Evolutionary conservation across 2,888 invertebrate genomes (phyloP), one percentile per base, ranked within the genome.

Genomic region (Tetrapedia diversipes): DNA sequence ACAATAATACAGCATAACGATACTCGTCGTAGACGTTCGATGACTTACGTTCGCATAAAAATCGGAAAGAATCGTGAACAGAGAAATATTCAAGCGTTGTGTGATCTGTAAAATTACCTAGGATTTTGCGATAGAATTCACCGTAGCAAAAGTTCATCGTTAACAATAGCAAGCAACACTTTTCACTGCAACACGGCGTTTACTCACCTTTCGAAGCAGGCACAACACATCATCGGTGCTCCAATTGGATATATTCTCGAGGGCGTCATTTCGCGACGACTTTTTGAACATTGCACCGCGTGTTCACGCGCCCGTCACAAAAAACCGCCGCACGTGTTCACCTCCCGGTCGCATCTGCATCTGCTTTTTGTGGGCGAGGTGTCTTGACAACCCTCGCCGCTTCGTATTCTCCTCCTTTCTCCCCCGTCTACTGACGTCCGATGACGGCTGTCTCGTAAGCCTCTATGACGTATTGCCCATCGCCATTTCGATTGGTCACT

Each of bases 141-240:
- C 14, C 27, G 37, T n/a, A 4, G n/a, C 16, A 11, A n/a, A 22
- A 1, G 16, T 24, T 61, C 4, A 19, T 16, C 11, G 11, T 29
- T 45, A 47, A 59, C 66, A 57, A 11, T 53, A 4, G 14, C 34
- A 34, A 22, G 14, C 11, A 39, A 39, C 29, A 37, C 11, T 54
- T 49, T 61, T 37, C 0, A 37, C 61, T 29, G 16, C 16, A 64
- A 16, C n/a, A n/a, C 47, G 10, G 4, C 60, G 56, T 66, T 81
- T 69, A 85, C 89, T 89, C 83, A 92, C 92, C 87, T 91, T 91
- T 80, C 78, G 86, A 43, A 92, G 84, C 34, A 91, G 73, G 22
- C 72, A 77, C 51, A 90, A 70, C 53, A 92, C 90, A 29, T 90
- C 87, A 37, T 80, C 77, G 39, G 82, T 89, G 74, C 75, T 86